Evolutionary conservation across 2,888 invertebrate genomes (phyloP), one percentile per base, ranked within the genome.

Genomic region (Crossocerus cetratus): DNA sequence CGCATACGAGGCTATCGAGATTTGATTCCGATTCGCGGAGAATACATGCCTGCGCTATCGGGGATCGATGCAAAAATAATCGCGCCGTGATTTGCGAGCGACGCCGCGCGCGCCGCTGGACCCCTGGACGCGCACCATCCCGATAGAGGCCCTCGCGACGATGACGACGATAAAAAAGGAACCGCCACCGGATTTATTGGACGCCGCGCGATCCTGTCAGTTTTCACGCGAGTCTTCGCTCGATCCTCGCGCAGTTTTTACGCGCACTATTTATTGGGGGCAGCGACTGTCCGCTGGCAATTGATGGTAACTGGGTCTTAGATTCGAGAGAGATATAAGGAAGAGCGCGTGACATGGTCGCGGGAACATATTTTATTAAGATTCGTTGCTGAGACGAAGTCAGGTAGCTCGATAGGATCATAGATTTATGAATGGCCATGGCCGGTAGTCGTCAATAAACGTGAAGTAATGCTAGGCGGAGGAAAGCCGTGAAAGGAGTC

Each of bases 11-110:
- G 72, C 67, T 76, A 77, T 72, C 76, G 80, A 81, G 81, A 81
- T 80, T 78, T 68, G 78, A 80, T 81, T 76, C 74, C 54, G 80
- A 80, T 80, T 78, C 72, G 59, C 68, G 68, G 73, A 80, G n/a
- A 14, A 49, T 16, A 80, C 79, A 80, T 54, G 72, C 44, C 60
- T 63, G 68, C 56, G 56, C 72, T 81, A 80, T 76, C 74, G 72
- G 71, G 70, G 69, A 78, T 80, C 80, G 80, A 80, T 78, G 78
- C 32, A 76, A 76, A 80, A 80, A 80, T 80, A 74, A 77, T 74
- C 78, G 68, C 32, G 3, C 65, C 60, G 74, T 74, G 78, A 80
- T 80, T 80, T 76, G 81, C 74, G 79, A 71, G 32, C 32, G 32
- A 32, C 32, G 32, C 32, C 32, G 11, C 66, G 54, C 54, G 65